Percentiles rank a stretch among this genome's conserved stretches.
phyloP scores from a whole-genome alignment of 2,797 vertebrate species.

The Champsocephalus esox region DNA sequence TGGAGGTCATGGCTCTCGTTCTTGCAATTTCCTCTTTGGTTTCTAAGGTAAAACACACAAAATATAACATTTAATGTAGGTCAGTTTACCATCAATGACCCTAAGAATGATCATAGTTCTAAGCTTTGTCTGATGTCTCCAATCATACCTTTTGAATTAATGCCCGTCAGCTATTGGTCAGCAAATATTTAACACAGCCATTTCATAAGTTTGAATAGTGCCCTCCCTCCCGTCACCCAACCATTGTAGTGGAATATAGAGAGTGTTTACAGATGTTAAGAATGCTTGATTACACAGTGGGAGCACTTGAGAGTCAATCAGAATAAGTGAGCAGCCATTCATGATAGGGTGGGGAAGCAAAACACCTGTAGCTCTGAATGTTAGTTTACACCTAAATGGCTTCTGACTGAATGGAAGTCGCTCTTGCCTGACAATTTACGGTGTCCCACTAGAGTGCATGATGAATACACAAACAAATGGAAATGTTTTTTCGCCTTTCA shows the following conservation, averaged over 20 bases:
- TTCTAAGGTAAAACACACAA: constrained; percentile 25
- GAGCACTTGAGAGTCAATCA: constrained; percentile 68
- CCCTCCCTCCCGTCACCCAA: constrained; percentile 24
- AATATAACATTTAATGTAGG: constrained; percentile 21
- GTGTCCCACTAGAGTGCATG: constrained; percentile 39
- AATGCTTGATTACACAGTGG: constrained; percentile 79
- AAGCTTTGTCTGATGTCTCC: constrained; percentile 5
- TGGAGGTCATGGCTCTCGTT: too few relatives aligned
- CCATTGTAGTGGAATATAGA: constrained; percentile 53
- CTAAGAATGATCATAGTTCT: constrained; percentile 8
- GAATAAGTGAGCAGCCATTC: constrained; percentile 68
- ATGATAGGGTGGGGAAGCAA: constrained; percentile 58
- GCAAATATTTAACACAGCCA: constrained; percentile 36
- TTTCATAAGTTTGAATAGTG: constrained; percentile 18
- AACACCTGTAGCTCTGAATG: constrained; percentile 66
- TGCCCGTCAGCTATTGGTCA: constrained; percentile 41
- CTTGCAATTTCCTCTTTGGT: background rate
- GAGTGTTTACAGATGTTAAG: constrained; percentile 73
- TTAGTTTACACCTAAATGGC: constrained; percentile 64
- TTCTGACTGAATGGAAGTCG: constrained; percentile 55
- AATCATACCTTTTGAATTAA: constrained; percentile 12
- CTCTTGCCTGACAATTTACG: constrained; percentile 50
- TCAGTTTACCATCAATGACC: constrained; percentile 10
- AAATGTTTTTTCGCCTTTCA: constrained; percentile 20
- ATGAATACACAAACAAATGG: constrained; percentile 55